Evolutionary conservation across 2,797 vertebrate genomes (phyloP).

Genomic region (Euthynnus affinis): DNA sequence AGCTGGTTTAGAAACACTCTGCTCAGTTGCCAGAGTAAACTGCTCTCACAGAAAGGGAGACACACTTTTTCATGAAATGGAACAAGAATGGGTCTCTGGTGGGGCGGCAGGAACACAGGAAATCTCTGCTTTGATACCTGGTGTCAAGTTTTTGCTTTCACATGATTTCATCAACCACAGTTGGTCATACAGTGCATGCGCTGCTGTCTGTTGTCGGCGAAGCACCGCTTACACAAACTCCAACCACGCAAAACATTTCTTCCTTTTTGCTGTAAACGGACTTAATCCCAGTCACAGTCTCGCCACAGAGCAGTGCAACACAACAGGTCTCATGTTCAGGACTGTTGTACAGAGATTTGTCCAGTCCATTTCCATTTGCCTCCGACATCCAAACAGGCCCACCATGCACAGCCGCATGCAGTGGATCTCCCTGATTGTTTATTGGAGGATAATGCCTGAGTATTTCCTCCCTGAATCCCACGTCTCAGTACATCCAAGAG

Average conservation of each 20-base stretch:
- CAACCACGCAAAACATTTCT: constrained; percentile 48
- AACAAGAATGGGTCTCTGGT: constrained; percentile 46
- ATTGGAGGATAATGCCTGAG: constrained; percentile 56
- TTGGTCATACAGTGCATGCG: neutral
- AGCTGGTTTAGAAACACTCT: constrained; percentile 37
- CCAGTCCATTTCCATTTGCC: constrained; percentile 26
- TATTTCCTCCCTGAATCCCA: constrained; percentile 65
- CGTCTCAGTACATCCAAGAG: constrained; percentile 62
- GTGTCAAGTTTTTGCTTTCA: constrained; percentile 45
- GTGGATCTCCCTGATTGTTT: constrained; percentile 67
- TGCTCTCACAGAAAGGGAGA: constrained; percentile 51
- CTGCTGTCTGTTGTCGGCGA: constrained; percentile 22
- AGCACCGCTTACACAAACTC: constrained; percentile 45
- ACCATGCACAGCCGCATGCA: constrained; percentile 46
- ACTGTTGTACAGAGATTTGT: constrained; percentile 31
- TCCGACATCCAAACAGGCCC: constrained; percentile 49
- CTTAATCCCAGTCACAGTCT: constrained; percentile 51
- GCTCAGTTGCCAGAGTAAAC: constrained; percentile 70
- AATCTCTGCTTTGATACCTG: constrained; percentile 68
- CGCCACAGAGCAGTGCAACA: constrained; percentile 44
- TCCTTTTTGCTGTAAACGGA: constrained; percentile 41
- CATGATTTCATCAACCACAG: constrained; percentile 31
- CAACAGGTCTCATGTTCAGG: constrained; percentile 39
- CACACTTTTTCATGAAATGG: constrained; percentile 48
- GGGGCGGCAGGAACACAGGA: constrained; percentile 47